phyloP scores from a whole-genome alignment of 1,140 invertebrate species.

The Drosophila parvula region DNA sequence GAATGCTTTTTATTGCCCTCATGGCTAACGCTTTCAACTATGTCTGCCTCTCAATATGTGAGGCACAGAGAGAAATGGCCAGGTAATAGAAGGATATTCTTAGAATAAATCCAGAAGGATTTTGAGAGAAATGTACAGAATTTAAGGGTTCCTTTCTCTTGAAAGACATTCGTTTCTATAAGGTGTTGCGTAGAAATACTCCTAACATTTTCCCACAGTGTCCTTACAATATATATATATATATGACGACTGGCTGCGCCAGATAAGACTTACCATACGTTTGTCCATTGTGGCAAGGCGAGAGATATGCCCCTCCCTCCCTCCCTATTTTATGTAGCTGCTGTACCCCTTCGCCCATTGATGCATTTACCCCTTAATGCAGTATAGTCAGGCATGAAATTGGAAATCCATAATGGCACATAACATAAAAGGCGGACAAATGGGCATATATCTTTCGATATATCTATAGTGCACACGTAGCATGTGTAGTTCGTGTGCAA shows the following conservation, averaged over 20 bases:
- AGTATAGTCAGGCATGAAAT: constrained; percentile 73
- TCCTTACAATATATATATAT: neutral
- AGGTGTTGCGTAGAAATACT: neutral
- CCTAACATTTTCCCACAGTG: neutral
- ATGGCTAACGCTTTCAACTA: constrained; percentile 40
- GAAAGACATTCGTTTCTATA: neutral
- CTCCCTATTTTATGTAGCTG: constrained; percentile 21
- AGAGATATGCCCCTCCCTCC: constrained; percentile 24
- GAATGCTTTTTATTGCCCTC: constrained; percentile 72
- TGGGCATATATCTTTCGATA: constrained; percentile 10
- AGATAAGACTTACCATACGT: constrained; percentile 10
- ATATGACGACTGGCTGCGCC: constrained; percentile 7
- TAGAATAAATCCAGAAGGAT: neutral
- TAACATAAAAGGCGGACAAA: constrained; percentile 34
- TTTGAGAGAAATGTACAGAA: neutral
- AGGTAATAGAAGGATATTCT: neutral
- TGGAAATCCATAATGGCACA: constrained; percentile 72
- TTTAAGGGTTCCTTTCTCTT: neutral
- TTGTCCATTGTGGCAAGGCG: constrained; percentile 8
- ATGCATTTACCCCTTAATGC: constrained; percentile 35
- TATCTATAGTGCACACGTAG: constrained; percentile 7
- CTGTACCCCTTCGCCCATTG: constrained; percentile 27
- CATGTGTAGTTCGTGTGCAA: neutral
- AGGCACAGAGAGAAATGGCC: neutral
- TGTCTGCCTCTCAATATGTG: constrained; percentile 1